Conservation (phyloP, 2,888 invertebrate genomes). For the Tetranychus truncatus region DNA sequence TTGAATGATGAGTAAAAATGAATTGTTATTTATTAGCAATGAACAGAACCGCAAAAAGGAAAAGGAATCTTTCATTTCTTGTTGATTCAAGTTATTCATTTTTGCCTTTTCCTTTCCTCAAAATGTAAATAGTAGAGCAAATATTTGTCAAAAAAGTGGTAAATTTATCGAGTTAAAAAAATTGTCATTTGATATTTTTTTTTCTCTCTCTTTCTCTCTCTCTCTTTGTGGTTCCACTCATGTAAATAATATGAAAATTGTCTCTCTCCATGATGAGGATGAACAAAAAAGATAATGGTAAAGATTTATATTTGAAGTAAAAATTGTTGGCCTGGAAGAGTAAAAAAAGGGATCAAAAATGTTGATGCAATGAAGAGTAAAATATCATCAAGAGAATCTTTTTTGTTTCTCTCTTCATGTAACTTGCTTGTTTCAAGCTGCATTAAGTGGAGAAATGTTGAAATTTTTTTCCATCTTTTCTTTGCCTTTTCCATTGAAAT, state of each 20-base stretch:
- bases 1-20: neutral
- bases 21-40: neutral
- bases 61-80: neutral
- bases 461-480: too few relatives aligned
- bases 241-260: too few relatives aligned
- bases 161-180: neutral
- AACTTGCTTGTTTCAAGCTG: too few relatives aligned
- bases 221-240: too few relatives aligned
- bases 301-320: neutral
- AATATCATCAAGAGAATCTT: too few relatives aligned
- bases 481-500: too few relatives aligned
- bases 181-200: too few relatives aligned
- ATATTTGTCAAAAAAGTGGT: slow-evolving; percentile 1
- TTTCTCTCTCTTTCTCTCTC: too few relatives aligned
- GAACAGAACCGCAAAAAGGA: neutral
- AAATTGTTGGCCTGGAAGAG: neutral
- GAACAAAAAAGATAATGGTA: too few relatives aligned
- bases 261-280: too few relatives aligned
- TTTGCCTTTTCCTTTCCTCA: neutral
- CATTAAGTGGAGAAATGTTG: too few relatives aligned
- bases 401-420: too few relatives aligned
- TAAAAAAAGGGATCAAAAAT: neutral
- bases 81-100: neutral
- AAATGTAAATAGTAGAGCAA: neutral
- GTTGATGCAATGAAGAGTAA: neutral